Evolutionary conservation across 2,888 invertebrate genomes (phyloP), one percentile per base, ranked within the genome.

Genomic region (Acleris literana): DNA sequence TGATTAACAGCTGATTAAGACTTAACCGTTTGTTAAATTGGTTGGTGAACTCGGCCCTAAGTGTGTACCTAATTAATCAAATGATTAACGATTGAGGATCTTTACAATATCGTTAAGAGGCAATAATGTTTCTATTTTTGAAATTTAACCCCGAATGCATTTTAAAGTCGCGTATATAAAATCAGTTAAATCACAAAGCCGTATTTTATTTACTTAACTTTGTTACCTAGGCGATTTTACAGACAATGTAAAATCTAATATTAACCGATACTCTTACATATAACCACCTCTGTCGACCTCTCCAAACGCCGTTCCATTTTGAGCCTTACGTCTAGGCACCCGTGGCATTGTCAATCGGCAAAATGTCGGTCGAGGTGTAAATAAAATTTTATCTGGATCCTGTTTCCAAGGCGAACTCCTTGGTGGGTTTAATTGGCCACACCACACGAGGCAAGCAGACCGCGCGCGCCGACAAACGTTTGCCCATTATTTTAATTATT

Each of bases 371-470:
- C 44, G 60, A 51, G 49, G 60, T 44, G 56, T 61, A 71, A 73
- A 61, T 61, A 71, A 73, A 73, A 72, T 69, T 68, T 70, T 76
- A 82, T 79, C 78, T 75, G 76, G 79, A 80, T 74, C 80, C 72
- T 75, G 82, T 82, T 80, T 74, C 74, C 85, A 88, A 88, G 88
- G 88, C 72, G 69, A 87, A 75, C 88, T 5, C 71, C 71, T 80
- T 73, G 56, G 57, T 64, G 63, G 64, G 58, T 33, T 56, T 52
- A 57, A 66, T 65, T 65, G 55, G 49, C 55, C 54, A 33, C 44
- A 16, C 43, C 25, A 55, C 17, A 48, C 29, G 5, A 48, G 33
- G 61, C n/a, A 60, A 29, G 46, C 51, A 51, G 56, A 46, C 39
- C 33, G 11, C 11, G 11, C 11, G 59, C 43, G 53, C 49, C 16